Evolutionary conservation across 1,140 invertebrate species (phyloP), one percentile per base, ranked within the genome.

Genomic region (Pseudomyrmex concolor): DNA sequence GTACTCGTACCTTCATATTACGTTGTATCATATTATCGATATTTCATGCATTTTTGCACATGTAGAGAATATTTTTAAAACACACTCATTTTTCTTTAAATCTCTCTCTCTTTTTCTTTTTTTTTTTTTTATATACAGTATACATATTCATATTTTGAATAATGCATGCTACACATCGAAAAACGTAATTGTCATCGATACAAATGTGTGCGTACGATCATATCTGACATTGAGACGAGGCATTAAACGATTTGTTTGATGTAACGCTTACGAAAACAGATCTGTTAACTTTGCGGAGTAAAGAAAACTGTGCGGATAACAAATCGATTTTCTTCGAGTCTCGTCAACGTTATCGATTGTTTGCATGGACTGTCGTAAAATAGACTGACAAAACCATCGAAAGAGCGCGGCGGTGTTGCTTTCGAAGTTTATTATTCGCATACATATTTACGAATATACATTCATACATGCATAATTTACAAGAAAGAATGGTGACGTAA

Each of bases 361-460:
- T 76, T 66, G 60, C 22, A 43, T 3, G n/a, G 25, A 64, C 45
- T 54, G n/a, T 64, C 15, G 48, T 25, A 15, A 51, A 50, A 74
- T 48, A 5, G 34, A 74, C 15, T 25, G 10, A 1, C n/a, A 51
- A 19, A 63, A 51, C 59, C 22, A 10, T 25, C 22, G 59, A 74
- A 48, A 63, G 34, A 34, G 34, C 34, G 50, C 43, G 10, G 10
- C 45, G 12, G 34, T 34, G 34, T 34, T 34, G 34, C 34, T 74
- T 74, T 15, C 9, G 9, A 48, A 62, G 19, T 63, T 63, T 63
- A 74, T 63, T 63, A 63, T 63, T 48, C 59, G 59, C 43, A 63
- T 74, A 62, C 15, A 63, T 63, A 62, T 74, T 74, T 45, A 74
- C 57, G 59, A 63, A 63, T 63, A 63, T 22, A n/a, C 45, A 63